These are phyloP conservation scores for Andrena camellia DNA, from an alignment of 2,888 invertebrate species.

Conservation along the genomic window DNA sequence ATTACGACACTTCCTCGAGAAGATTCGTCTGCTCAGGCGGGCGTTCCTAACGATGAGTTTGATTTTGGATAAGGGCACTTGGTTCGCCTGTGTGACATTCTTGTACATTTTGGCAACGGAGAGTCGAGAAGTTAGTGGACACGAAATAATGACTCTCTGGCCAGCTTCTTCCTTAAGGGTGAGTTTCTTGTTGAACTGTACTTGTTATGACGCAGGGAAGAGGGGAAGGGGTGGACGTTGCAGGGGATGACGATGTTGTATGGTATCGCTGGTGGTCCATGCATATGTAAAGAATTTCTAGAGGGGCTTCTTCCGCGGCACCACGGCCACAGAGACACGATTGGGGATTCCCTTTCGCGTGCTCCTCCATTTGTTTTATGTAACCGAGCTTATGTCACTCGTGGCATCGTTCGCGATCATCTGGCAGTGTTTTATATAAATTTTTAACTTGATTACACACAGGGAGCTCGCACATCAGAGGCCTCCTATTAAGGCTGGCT, in stretches of 20 bases:
- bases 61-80: too few species aligned
- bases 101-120: too few species aligned
- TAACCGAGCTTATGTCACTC: slow-evolving; percentile 81
- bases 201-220: slow-evolving; percentile 63
- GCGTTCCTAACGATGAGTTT: too few species aligned
- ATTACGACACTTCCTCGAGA: neutral
- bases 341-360: slow-evolving; percentile 67
- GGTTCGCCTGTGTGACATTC: too few species aligned
- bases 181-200: slow-evolving; percentile 20
- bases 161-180: too few species aligned
- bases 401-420: slow-evolving; percentile 73
- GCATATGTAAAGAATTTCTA: slow-evolving; percentile 80
- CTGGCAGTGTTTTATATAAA: slow-evolving; percentile 82
- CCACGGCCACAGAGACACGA: slow-evolving; percentile 38
- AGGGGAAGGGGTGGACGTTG: slow-evolving; percentile 23
- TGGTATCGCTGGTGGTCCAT: slow-evolving; percentile 77
- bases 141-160: too few species aligned
- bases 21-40: neutral
- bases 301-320: slow-evolving; percentile 75
- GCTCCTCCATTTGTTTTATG: slow-evolving; percentile 79
- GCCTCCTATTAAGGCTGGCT: slow-evolving; percentile 71
- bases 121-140: too few species aligned
- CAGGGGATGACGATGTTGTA: slow-evolving; percentile 60
- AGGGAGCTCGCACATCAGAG: slow-evolving; percentile 76
- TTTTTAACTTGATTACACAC: slow-evolving; percentile 83